Evolutionary conservation across 2,888 invertebrate species (phyloP).

Genomic region (Pheosia tremula): DNA sequence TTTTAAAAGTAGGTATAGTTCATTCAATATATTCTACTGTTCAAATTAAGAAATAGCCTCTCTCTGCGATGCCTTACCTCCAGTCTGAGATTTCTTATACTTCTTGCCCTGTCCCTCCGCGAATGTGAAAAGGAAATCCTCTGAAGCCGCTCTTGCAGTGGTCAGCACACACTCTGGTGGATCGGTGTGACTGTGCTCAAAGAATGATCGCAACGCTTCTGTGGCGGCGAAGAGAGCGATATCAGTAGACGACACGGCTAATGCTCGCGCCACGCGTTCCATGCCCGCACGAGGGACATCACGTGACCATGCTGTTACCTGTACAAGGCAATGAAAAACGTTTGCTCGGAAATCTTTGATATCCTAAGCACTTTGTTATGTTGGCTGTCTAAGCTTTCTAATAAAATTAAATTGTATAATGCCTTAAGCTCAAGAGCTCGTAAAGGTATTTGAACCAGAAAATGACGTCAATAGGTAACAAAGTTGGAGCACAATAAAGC

Average conservation of each 20-base stretch:
- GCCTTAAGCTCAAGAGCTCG: too few species aligned
- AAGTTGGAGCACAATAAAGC: too few species aligned
- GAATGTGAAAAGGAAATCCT: slow-evolving; percentile 81
- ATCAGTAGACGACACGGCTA: slow-evolving; percentile 86
- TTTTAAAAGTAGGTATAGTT: too few species aligned
- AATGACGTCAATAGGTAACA: too few species aligned
- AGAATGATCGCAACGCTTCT: slow-evolving; percentile 87
- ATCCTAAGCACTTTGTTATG: too few species aligned
- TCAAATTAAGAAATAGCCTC: too few species aligned
- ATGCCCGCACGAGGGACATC: slow-evolving; percentile 84
- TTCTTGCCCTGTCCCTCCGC: slow-evolving; percentile 73
- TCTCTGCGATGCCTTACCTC: slow-evolving; percentile 55
- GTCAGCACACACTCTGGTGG: slow-evolving; percentile 86
- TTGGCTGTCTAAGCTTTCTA: too few species aligned
- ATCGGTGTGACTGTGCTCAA: slow-evolving; percentile 76
- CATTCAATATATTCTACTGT: too few species aligned
- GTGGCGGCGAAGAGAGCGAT: slow-evolving; percentile 86
- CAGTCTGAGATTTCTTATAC: slow-evolving; percentile 83
- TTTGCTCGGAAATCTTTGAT: too few species aligned
- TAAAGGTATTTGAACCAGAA: too few species aligned
- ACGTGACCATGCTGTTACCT: slow-evolving; percentile 89
- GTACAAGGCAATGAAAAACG: background rate
- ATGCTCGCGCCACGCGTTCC: slow-evolving; percentile 83
- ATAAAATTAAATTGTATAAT: too few species aligned
- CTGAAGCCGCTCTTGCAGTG: slow-evolving; percentile 86